Base-by-base conservation (phyloP, 2,113 vertebrate genomes). In the Mus musculus region DNA sequence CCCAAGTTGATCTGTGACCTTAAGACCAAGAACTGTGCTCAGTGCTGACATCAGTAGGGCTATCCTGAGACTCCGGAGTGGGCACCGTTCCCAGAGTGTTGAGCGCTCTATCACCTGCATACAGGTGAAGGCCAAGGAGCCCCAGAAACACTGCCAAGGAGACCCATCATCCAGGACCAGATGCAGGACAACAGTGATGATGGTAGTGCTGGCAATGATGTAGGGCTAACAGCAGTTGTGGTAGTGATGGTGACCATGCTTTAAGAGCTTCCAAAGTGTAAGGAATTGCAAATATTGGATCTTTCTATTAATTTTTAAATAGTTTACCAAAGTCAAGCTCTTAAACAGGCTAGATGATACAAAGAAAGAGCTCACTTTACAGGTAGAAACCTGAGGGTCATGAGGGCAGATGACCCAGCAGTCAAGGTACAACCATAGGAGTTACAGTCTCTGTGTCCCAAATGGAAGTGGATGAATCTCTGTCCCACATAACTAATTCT, bases 311-410 rank as follows among this genome's bases (percentile, higher is more conserved):
- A 9, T 36, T 59, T n/a, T 73, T 75, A 61, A 14, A 49, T 46
- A 80, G 61, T 89, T 86, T 96, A 73, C 82, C 42, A 19, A 69
- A 91, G 56, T 63, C 46, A 54, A 84, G 75, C 46, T 85, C 77
- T 75, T 46, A 2, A 94, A n/a, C 3, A 52, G 84, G 65, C 36
- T 52, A n/a, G 36, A 89, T 33, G 36, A 28, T 6, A 72, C 14
- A n/a, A 46, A 63, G 39, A 89, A 52, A 76, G 59, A 81, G 2
- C 71, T 75, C 7, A 30, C 0, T 6, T 52, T 26, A 14, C 49
- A 89, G 65, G 10, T 26, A 7, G 28, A 24, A 52, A 73, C 14
- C 8, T 3, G 0, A 22, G 84, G 42, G 16, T 20, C 11, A 71
- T 22, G 69, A 20, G n/a, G 65, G 36, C 7, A 39, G 71, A 69